phyloP scores from a whole-genome alignment of 2,797 vertebrate species.

The Aldrovandia affinis region DNA sequence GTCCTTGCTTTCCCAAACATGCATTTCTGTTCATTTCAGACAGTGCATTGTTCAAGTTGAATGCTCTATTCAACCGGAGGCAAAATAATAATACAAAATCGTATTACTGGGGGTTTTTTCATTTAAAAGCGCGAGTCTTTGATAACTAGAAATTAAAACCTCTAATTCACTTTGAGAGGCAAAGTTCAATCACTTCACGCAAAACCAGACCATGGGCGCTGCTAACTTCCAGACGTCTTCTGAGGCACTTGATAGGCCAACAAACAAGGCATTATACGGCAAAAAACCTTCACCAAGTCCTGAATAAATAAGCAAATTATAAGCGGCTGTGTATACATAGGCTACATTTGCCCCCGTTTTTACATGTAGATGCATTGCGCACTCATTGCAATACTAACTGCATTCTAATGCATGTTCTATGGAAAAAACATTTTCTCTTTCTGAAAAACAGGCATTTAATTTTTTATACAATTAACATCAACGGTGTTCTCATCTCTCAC shows the following conservation, averaged over 20 bases:
- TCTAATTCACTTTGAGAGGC: not conserved
- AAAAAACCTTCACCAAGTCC: not conserved
- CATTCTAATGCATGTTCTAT: not conserved
- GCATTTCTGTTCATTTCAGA: slow-evolving; percentile 2
- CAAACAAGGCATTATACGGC: not conserved
- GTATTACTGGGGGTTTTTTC: not conserved
- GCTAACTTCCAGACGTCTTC: not conserved
- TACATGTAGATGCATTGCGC: not conserved
- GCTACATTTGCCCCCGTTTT: not conserved
- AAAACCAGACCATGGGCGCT: not conserved
- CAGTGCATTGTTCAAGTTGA: not conserved
- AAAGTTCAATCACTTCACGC: not conserved
- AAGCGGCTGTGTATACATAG: not conserved
- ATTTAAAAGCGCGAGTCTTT: not conserved
- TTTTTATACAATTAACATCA: slow-evolving; percentile 46
- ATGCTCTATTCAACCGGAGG: not conserved
- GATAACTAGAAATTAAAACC: not conserved
- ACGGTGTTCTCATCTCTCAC: slow-evolving; percentile 50
- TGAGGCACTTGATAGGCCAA: not conserved
- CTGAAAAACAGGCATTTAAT: slow-evolving; percentile 39
- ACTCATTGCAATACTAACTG: not conserved
- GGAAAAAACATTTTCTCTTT: slow-evolving; percentile 21
- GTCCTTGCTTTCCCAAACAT: slow-evolving; percentile 15
- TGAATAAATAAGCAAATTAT: slow-evolving; percentile 12
- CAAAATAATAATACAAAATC: not conserved